Conservation (phyloP, 2,888 invertebrate species). For the Lochmaea crataegi region DNA sequence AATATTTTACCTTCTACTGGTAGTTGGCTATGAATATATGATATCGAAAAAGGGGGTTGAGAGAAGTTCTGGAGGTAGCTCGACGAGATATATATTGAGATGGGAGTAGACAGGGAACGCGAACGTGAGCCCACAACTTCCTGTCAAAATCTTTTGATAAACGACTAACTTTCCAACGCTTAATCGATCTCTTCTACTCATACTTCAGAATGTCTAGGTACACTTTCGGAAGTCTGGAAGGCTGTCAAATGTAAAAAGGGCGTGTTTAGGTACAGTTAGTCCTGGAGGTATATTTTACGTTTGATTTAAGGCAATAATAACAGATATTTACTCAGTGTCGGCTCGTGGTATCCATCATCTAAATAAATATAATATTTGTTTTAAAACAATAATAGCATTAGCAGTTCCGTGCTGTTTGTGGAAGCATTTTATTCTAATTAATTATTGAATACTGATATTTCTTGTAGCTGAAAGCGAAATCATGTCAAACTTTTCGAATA, state of each 20-base stretch:
- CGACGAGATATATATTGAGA: conserved; percentile 19
- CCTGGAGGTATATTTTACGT: no score
- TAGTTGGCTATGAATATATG: conserved; percentile 30
- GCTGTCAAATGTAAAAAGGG: not conserved
- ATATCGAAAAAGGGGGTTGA: conserved; percentile 18
- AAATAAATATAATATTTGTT: no score
- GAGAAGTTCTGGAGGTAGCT: not conserved
- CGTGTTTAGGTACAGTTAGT: not conserved
- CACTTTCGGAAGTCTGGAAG: not conserved
- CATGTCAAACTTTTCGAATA: no score
- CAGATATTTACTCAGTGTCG: no score
- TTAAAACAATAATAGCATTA: no score
- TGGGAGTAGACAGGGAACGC: conserved; percentile 3
- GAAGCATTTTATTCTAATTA: no score
- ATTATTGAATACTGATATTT: no score
- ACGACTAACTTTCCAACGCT: conserved; percentile 20
- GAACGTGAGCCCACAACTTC: conserved; percentile 15
- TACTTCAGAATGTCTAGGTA: not conserved
- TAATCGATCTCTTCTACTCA: conserved; percentile 24
- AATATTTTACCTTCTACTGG: conserved; percentile 31
- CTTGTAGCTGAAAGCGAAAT: no score
- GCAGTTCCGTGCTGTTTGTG: no score
- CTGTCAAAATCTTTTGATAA: conserved; percentile 31
- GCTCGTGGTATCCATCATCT: no score
- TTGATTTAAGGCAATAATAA: no score